Evolutionary conservation across 2,888 invertebrate genomes (phyloP).

Genomic region (Trisateles emortualis): DNA sequence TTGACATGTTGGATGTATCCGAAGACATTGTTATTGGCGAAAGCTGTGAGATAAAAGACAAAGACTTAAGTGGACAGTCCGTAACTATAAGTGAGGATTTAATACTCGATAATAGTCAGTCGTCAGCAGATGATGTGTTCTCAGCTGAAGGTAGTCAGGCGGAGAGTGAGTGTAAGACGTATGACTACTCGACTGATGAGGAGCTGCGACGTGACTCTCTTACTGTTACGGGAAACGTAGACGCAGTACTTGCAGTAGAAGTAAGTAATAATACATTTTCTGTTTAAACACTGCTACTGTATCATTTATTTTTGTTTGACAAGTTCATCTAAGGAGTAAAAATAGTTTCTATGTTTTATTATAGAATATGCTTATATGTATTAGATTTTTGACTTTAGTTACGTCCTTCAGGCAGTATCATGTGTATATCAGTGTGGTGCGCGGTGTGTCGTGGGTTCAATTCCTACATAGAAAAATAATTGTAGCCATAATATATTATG

Average conservation of each 20-base stretch:
- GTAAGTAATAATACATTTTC: no score
- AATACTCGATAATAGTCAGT: conserved; percentile 78
- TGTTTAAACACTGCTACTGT: no score
- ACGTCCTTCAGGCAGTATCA: no score
- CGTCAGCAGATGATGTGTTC: conserved; percentile 57
- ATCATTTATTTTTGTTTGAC: no score
- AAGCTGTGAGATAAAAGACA: conserved; percentile 70
- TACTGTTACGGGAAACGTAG: conserved; percentile 72
- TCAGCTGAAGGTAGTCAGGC: conserved; percentile 38
- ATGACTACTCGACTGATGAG: conserved; percentile 77
- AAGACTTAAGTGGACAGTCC: conserved; percentile 50
- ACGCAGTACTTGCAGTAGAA: conserved; percentile 81
- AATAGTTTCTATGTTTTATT: no score
- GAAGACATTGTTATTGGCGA: conserved; percentile 80
- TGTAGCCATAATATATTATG: no score
- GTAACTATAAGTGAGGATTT: conserved; percentile 67
- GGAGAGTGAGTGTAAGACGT: conserved; percentile 71
- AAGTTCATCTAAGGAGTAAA: no score
- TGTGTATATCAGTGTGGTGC: no score
- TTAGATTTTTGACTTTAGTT: no score
- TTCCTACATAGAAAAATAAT: no score
- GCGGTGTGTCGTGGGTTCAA: no score
- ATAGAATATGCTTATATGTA: no score
- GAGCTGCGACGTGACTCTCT: conserved; percentile 69
- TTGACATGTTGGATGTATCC: conserved; percentile 82